A percentile compares a stretch with the other conserved stretches of the same genome.
Evolutionary conservation across 2,888 invertebrate species (phyloP).

Genomic region (Conops quadrifasciatus): DNA sequence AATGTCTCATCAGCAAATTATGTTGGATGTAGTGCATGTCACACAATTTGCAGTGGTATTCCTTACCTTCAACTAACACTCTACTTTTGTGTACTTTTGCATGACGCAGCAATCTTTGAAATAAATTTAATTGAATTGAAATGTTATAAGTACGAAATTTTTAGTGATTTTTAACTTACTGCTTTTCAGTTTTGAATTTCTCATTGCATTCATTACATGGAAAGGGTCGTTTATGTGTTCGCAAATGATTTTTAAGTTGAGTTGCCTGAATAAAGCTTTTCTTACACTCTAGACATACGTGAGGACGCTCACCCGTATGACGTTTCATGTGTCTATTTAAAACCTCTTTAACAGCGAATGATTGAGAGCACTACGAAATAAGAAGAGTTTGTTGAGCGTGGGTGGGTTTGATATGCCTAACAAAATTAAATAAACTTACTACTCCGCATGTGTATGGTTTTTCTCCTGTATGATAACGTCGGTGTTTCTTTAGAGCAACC

Average conservation of each 20-base stretch:
- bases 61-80: background rate
- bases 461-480: constrained; percentile 71
- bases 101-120: constrained; percentile 18
- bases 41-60: constrained; percentile 36
- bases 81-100: constrained; percentile 4
- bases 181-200: constrained; percentile 58
- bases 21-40: constrained; percentile 11
- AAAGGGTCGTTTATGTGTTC: constrained; percentile 75
- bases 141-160: background rate
- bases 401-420: background rate
- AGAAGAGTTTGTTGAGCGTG: background rate
- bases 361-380: constrained; percentile 74
- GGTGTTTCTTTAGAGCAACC: constrained; percentile 80
- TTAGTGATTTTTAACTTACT: constrained; percentile 51
- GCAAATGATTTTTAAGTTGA: constrained; percentile 80
- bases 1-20: constrained; percentile 28
- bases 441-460: constrained; percentile 74
- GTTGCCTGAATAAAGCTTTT: constrained; percentile 86
- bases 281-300: constrained; percentile 69
- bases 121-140: background rate
- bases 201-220: constrained; percentile 71
- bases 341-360: constrained; percentile 85
- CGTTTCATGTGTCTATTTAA: constrained; percentile 79
- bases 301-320: constrained; percentile 67
- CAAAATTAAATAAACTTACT: constrained; percentile 62